Conservation (phyloP, 2,113 vertebrate genomes). For the Stegostoma tigrinum region DNA sequence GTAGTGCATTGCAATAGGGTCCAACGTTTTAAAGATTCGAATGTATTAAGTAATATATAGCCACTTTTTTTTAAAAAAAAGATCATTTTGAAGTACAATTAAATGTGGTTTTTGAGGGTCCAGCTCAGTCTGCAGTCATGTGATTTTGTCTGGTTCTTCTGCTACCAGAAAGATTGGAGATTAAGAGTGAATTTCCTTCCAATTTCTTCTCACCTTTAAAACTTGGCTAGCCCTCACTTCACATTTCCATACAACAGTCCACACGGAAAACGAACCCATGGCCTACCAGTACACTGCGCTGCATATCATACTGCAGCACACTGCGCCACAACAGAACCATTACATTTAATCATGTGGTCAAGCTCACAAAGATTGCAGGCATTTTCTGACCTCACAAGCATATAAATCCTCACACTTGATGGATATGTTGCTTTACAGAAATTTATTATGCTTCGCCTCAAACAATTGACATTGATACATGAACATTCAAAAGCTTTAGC, state of each 20-base stretch:
- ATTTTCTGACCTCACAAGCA: too few relatives aligned
- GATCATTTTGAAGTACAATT: background rate
- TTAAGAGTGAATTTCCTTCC: background rate
- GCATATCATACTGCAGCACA: background rate
- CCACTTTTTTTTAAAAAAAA: background rate
- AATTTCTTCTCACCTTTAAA: background rate
- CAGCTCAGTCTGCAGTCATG: background rate
- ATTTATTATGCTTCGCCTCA: background rate
- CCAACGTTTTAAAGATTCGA: background rate
- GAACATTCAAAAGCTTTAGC: background rate
- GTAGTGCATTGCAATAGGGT: background rate
- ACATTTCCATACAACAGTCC: background rate
- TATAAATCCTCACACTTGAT: background rate
- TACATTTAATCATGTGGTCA: background rate
- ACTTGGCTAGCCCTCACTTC: background rate
- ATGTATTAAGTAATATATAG: background rate
- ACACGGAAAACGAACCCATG: background rate
- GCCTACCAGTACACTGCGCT: background rate
- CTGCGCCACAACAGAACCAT: background rate
- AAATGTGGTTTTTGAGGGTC: background rate
- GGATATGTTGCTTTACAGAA: background rate
- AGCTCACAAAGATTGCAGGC: background rate
- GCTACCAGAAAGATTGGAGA: background rate
- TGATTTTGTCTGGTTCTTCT: background rate
- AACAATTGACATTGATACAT: background rate